Conservation (phyloP, 1,140 invertebrate genomes). For the Brachionus rubens region DNA sequence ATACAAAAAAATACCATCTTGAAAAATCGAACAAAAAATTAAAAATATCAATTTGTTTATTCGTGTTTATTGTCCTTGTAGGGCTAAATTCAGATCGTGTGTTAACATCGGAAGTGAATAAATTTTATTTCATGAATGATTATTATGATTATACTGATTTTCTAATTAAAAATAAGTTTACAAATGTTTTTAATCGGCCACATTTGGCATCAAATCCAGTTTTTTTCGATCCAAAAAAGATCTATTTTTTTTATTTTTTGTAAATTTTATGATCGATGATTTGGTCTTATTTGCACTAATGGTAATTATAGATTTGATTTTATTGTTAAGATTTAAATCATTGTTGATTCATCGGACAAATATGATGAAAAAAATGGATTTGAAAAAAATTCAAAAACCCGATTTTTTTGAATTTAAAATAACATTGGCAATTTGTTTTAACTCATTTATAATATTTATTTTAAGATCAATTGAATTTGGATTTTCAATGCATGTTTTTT, state of each 20-base stretch:
- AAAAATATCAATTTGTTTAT: not conserved
- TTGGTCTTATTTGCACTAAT: not conserved
- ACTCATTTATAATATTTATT: not conserved
- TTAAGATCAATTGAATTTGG: constrained; percentile 10
- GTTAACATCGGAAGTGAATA: not conserved
- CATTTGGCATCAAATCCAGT: not conserved
- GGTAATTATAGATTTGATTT: not conserved
- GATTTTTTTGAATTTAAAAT: constrained; percentile 1
- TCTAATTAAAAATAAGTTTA: not conserved
- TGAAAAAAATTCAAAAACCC: not conserved
- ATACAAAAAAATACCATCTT: not conserved
- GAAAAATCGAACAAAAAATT: not conserved
- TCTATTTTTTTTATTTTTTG: not conserved
- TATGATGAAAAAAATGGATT: not conserved
- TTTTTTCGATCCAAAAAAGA: not conserved
- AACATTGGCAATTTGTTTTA: not conserved
- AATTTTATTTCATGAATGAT: not conserved
- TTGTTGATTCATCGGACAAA: not conserved
- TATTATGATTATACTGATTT: not conserved
- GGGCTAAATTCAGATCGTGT: not conserved
- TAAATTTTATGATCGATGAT: constrained; percentile 21
- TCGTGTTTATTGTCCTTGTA: no score
- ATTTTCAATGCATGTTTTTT: no score
- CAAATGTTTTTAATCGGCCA: not conserved
- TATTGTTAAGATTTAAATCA: not conserved